Conservation (phyloP, 2,797 vertebrate species). For the Tadarida brasiliensis region DNA sequence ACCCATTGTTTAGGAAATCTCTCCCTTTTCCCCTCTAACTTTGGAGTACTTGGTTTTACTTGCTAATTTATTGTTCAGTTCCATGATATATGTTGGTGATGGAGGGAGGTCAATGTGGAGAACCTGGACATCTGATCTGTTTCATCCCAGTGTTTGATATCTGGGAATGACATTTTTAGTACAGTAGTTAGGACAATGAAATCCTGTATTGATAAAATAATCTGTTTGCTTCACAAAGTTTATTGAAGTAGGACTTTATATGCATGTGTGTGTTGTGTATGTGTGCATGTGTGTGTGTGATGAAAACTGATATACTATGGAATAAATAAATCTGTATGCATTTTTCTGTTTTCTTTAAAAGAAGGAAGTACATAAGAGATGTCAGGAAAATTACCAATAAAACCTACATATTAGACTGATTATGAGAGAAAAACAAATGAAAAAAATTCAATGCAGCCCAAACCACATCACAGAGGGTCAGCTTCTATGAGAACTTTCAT, state of each 20-base stretch:
- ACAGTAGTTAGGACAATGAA: not conserved
- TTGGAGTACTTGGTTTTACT: not conserved
- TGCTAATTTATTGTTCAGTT: not conserved
- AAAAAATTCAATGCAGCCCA: not conserved
- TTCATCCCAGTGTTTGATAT: not conserved
- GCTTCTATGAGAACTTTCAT: constrained; percentile 57
- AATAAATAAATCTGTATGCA: not conserved
- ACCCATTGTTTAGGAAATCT: not conserved
- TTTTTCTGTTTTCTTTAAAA: not conserved
- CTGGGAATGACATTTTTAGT: constrained; percentile 7
- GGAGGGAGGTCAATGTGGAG: not conserved
- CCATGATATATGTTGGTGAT: not conserved
- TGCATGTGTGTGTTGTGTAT: not conserved
- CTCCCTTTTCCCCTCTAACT: not conserved
- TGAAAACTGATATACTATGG: not conserved
- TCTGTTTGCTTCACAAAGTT: not conserved
- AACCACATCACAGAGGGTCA: not conserved
- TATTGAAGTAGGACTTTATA: not conserved
- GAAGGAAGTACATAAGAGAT: constrained; percentile 28
- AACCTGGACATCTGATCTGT: not conserved
- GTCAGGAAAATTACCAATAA: constrained; percentile 66
- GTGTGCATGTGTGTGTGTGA: not conserved
- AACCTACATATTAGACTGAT: constrained; percentile 11
- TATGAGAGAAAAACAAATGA: constrained; percentile 23
- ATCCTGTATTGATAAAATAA: not conserved